Evolutionary conservation across 2,797 vertebrate species (phyloP).

Genomic region (Sarcophilus harrisii): DNA sequence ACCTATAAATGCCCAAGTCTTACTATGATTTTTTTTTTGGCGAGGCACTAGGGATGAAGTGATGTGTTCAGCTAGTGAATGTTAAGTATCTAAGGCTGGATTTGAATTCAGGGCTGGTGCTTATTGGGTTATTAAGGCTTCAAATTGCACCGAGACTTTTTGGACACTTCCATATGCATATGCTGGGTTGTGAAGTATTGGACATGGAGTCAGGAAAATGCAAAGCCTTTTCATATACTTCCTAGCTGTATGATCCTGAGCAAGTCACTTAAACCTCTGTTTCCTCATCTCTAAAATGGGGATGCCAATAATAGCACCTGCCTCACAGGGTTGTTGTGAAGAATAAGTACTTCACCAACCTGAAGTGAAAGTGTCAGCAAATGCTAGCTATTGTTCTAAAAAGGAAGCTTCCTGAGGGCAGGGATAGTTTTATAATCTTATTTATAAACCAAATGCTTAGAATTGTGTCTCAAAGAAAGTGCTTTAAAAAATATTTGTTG

Average conservation of each 20-base stretch:
- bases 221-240: neutral
- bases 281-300: neutral
- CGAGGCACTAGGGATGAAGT: too few relatives aligned
- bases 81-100: too few relatives aligned
- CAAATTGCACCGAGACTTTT: neutral
- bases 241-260: neutral
- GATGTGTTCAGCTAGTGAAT: too few relatives aligned
- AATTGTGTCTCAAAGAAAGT: neutral
- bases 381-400: neutral
- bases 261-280: neutral
- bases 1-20: neutral
- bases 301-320: neutral
- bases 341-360: neutral
- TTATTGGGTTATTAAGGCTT: neutral
- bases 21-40: too few relatives aligned
- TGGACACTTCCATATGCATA: neutral
- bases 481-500: neutral
- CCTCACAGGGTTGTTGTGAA: neutral
- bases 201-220: neutral
- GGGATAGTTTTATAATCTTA: neutral
- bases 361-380: neutral
- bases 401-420: neutral
- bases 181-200: neutral
- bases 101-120: too few relatives aligned
- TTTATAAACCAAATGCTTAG: neutral